Evolutionary conservation across 2,797 vertebrate genomes (phyloP).

Genomic region (Eutrigla gurnardus): DNA sequence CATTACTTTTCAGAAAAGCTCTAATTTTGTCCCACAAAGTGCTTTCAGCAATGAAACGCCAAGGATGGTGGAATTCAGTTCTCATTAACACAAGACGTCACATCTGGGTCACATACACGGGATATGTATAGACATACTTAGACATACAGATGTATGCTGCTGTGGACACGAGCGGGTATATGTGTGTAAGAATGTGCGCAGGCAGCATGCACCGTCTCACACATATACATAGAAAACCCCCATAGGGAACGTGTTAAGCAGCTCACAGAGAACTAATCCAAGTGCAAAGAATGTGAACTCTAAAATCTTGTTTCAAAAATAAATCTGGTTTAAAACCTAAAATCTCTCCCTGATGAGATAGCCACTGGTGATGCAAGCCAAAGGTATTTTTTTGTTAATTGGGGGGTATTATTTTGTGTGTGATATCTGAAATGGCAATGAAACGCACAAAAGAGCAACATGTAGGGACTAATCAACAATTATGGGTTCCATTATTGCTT

Average conservation of each 20-base stretch:
- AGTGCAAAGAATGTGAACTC: constrained; percentile 57
- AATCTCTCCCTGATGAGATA: constrained; percentile 44
- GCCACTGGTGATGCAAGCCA: not conserved
- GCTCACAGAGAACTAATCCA: constrained; percentile 66
- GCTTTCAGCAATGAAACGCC: constrained; percentile 37
- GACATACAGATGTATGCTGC: constrained; percentile 4
- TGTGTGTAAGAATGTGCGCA: not conserved
- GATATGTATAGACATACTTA: constrained; percentile 4
- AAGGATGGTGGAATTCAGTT: constrained; percentile 21
- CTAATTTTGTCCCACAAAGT: constrained; percentile 18
- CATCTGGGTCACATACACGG: constrained; percentile 23
- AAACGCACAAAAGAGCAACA: not conserved
- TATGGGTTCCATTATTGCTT: not conserved
- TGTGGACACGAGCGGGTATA: not conserved
- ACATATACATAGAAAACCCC: not conserved
- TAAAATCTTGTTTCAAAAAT: constrained; percentile 46
- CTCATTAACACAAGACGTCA: constrained; percentile 29
- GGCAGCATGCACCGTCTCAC: not conserved
- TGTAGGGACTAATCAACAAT: not conserved
- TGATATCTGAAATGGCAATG: not conserved
- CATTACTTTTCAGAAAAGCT: constrained; percentile 16
- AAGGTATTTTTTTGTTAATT: constrained; percentile 16
- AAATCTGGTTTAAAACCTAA: constrained; percentile 55
- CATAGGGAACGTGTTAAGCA: constrained; percentile 46
- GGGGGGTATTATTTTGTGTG: not conserved